Evolutionary conservation across 1,140 invertebrate genomes (phyloP).

Genomic region (Belonocnema kinseyi): DNA sequence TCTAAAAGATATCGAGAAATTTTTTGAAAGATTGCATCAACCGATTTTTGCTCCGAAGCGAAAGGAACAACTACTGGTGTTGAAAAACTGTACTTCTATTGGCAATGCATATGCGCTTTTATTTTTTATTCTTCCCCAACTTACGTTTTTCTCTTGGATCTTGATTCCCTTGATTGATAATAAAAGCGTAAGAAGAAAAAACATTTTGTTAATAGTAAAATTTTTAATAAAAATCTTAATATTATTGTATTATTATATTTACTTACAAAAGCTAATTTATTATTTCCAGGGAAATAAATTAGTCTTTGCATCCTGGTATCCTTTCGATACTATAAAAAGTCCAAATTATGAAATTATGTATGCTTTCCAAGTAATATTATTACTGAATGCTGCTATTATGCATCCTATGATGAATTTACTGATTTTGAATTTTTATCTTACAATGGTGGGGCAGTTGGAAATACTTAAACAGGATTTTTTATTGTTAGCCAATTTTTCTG

Average conservation of each 20-base stretch:
- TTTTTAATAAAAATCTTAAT: too few relatives aligned
- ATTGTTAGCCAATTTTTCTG: not conserved
- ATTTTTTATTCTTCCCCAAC: not conserved
- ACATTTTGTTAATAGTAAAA: too few relatives aligned
- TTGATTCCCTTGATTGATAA: too few relatives aligned
- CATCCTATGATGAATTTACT: not conserved
- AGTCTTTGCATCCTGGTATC: slow-evolving; percentile 2
- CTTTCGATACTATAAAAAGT: not conserved
- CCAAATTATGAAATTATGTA: not conserved
- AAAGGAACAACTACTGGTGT: not conserved
- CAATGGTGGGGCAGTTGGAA: not conserved
- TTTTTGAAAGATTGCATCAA: not conserved
- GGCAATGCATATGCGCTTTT: not conserved
- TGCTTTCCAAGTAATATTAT: not conserved
- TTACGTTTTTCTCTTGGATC: too few relatives aligned
- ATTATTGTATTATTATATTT: too few relatives aligned
- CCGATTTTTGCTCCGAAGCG: not conserved
- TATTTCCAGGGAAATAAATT: not conserved
- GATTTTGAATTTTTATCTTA: not conserved
- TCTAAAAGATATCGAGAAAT: not conserved
- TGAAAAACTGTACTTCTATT: not conserved
- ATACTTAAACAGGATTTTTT: not conserved
- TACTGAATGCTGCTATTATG: not conserved
- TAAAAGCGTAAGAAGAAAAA: too few relatives aligned
- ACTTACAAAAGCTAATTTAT: too few relatives aligned